Percentiles rank a stretch among this genome's conserved stretches.
phyloP scores from a whole-genome alignment of 2,113 vertebrate species.

The Podarcis raffonei region DNA sequence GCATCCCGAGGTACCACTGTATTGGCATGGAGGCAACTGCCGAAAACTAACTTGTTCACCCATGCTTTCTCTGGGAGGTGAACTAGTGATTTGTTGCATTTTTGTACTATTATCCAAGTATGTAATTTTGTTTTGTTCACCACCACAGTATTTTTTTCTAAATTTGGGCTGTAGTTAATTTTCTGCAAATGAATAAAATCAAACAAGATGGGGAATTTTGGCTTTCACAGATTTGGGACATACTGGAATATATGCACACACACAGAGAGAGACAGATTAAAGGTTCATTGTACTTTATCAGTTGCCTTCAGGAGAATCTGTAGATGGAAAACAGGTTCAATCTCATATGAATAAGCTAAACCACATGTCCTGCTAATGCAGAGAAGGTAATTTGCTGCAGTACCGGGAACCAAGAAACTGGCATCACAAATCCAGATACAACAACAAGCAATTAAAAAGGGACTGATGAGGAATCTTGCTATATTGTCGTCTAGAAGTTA shows the following conservation, averaged over 20 bases:
- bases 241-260: background rate
- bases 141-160: too few species aligned
- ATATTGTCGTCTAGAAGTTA: background rate
- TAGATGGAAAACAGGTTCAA: background rate
- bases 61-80: too few species aligned
- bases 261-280: background rate
- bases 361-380: background rate
- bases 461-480: background rate
- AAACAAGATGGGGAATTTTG: background rate
- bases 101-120: too few species aligned
- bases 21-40: too few species aligned
- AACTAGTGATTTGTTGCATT: too few species aligned
- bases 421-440: background rate
- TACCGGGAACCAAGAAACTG: background rate
- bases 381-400: background rate
- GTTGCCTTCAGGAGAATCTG: background rate
- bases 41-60: too few species aligned
- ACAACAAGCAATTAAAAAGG: background rate
- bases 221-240: background rate
- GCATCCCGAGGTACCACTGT: too few species aligned
- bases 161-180: too few species aligned
- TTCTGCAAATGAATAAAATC: too few species aligned
- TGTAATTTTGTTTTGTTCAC: too few species aligned
- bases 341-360: background rate
- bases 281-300: too few species aligned